Conservation (phyloP, 2,113 vertebrate genomes). For the Cavia porcellus region DNA sequence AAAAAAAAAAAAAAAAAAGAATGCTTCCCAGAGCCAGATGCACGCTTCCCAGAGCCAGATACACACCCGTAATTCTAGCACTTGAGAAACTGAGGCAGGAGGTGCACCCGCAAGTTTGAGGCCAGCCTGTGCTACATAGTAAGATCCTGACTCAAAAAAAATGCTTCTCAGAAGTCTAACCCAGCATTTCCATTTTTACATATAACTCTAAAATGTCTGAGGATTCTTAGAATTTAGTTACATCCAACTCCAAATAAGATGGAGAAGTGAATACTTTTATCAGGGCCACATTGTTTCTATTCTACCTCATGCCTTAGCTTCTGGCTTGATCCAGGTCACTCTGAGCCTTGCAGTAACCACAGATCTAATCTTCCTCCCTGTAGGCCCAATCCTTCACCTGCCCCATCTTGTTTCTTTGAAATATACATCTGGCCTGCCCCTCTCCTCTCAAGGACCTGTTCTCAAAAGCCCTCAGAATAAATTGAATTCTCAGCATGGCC, state of each 20-base stretch:
- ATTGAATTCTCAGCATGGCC: neutral
- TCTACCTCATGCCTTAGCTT: neutral
- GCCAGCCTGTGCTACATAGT: neutral
- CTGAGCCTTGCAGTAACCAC: neutral
- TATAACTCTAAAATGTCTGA: conserved; percentile 1
- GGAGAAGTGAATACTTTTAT: conserved; percentile 9
- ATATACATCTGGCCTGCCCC: neutral
- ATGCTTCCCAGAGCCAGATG: neutral
- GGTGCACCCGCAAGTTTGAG: neutral
- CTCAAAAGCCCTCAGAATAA: conserved; percentile 19
- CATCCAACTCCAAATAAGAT: neutral
- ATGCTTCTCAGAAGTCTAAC: conserved; percentile 12
- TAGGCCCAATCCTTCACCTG: neutral
- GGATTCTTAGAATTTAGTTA: neutral
- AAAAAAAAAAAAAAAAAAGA: neutral
- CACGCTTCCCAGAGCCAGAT: neutral
- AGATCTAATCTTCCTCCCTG: neutral
- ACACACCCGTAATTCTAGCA: neutral
- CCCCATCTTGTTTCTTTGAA: neutral
- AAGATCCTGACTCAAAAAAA: neutral
- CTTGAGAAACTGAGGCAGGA: neutral
- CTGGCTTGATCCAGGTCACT: neutral
- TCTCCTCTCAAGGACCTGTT: neutral
- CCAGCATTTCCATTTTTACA: neutral
- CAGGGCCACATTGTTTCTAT: neutral